These are phyloP conservation scores for Emydoidea blandingii DNA, from an alignment of 2,797 vertebrate species.

Conservation along the genomic window DNA sequence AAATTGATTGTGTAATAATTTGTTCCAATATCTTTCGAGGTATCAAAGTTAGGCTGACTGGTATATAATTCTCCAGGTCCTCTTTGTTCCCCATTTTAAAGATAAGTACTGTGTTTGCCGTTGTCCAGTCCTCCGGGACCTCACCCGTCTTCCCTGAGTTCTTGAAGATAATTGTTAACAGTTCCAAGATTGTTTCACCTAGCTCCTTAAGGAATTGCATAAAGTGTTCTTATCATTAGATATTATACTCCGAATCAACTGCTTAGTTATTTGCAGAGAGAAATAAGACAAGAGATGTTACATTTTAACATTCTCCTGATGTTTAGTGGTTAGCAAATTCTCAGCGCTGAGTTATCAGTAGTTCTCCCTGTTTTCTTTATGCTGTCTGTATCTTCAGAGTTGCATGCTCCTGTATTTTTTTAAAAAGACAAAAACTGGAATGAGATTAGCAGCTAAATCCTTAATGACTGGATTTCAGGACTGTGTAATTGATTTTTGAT, in stretches of 20 bases:
- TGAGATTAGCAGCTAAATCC: slow-evolving; percentile 78
- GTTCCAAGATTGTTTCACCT: neutral
- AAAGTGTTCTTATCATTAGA: neutral
- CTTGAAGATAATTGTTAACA: neutral
- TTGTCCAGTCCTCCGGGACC: neutral
- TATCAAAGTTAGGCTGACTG: neutral
- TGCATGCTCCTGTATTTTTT: slow-evolving; percentile 51
- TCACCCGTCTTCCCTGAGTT: neutral
- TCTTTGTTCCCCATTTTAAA: neutral
- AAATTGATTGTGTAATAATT: neutral
- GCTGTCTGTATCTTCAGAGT: slow-evolving; percentile 44
- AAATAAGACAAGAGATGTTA: neutral
- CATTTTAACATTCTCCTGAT: slow-evolving; percentile 42
- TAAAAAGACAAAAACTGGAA: slow-evolving; percentile 70
- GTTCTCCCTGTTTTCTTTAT: slow-evolving; percentile 53
- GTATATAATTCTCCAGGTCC: neutral
- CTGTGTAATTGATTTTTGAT: slow-evolving; percentile 82
- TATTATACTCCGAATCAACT: neutral
- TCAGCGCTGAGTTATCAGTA: slow-evolving; percentile 48
- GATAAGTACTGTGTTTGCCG: neutral
- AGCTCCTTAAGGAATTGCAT: neutral
- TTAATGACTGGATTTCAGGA: slow-evolving; percentile 79
- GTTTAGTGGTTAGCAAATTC: slow-evolving; percentile 41
- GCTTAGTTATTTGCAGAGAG: neutral
- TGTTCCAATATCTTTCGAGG: neutral